Conservation (phyloP, 1,140 invertebrate species). For the Bombus vancouverensis region DNA sequence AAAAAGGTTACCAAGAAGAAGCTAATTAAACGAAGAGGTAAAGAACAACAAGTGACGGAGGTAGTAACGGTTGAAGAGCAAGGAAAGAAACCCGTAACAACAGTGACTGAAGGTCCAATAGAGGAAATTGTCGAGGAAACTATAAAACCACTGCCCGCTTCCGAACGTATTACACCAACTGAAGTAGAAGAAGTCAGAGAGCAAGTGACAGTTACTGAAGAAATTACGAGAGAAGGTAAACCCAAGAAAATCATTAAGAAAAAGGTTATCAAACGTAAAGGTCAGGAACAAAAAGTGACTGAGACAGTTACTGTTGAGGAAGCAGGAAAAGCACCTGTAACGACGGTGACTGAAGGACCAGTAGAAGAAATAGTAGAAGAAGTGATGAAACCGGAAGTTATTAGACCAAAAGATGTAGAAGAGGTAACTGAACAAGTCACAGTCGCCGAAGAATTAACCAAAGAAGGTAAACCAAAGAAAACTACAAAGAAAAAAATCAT, state of each 20-base stretch:
- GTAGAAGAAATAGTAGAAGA: slow-evolving; percentile 69
- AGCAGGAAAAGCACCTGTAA: slow-evolving; percentile 36
- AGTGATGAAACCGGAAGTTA: slow-evolving; percentile 82
- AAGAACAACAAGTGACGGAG: slow-evolving; percentile 71
- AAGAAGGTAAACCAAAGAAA: slow-evolving; percentile 72
- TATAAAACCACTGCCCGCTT: neutral
- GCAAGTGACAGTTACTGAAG: slow-evolving; percentile 72
- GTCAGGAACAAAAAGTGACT: slow-evolving; percentile 51
- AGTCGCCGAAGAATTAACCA: slow-evolving; percentile 55
- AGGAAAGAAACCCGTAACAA: slow-evolving; percentile 44
- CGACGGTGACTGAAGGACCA: slow-evolving; percentile 62
- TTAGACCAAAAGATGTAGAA: slow-evolving; percentile 82
- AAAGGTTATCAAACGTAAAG: slow-evolving; percentile 53
- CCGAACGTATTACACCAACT: neutral
- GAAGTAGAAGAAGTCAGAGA: slow-evolving; percentile 63
- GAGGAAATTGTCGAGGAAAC: slow-evolving; percentile 55
- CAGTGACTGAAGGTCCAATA: slow-evolving; percentile 67
- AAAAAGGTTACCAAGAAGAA: slow-evolving; percentile 75
- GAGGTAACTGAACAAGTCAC: slow-evolving; percentile 69
- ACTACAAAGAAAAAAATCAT: slow-evolving; percentile 74
- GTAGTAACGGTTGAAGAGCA: slow-evolving; percentile 71
- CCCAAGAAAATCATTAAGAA: slow-evolving; percentile 68
- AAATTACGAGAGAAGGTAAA: slow-evolving; percentile 75
- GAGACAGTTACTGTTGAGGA: slow-evolving; percentile 59
- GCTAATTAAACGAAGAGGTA: slow-evolving; percentile 72